Evolutionary conservation across 1,140 invertebrate genomes (phyloP), one percentile per base, ranked within the genome.

Genomic region (Hycleus phaleratus): DNA sequence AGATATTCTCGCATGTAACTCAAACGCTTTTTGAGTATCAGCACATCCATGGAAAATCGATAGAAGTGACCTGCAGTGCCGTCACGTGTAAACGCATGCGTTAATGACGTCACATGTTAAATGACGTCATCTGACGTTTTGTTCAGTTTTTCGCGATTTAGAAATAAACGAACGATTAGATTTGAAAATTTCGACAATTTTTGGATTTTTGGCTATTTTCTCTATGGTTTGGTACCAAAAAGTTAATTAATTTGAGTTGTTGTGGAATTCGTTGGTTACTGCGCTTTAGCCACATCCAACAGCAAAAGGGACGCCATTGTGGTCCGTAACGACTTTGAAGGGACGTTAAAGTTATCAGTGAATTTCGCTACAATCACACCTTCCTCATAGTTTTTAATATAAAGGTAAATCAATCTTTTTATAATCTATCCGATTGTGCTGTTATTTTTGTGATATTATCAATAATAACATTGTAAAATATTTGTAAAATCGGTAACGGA

Each of bases 311-410:
- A 84, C 83, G 85, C 84, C 84, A 87, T 87, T 86, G 84, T 86
- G 83, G 82, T 75, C 84, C 82, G 78, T 85, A 86, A 82, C 82
- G 83, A 83, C 84, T 84, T 81, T 78, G 70, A 50, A 61, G 68
- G 71, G 75, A 73, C 73, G 75, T 74, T 71, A 80, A 78, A 81
- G 79, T 74, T 79, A 84, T 83, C 83, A 77, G 73, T 59, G 49
- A 63, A 65, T 70, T 66, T 69, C 63, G 38, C 59, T 74, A 80
- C 79, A 82, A 82, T 84, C 82, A 73, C 66, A 71, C 73, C 76
- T 79, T 79, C 72, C 78, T 77, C 74, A 70, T 68, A 77, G 74
- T 75, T 79, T 80, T 78, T 71, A 72, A 76, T 72, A 70, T 65
- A 50, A 67, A 67, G 71, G 60, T 74, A 74, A 71, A 63, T 60